Percentiles rank a stretch among this genome's conserved stretches.
phyloP scores from a whole-genome alignment of 2,797 vertebrate genomes.

The Danio aesculapii region DNA sequence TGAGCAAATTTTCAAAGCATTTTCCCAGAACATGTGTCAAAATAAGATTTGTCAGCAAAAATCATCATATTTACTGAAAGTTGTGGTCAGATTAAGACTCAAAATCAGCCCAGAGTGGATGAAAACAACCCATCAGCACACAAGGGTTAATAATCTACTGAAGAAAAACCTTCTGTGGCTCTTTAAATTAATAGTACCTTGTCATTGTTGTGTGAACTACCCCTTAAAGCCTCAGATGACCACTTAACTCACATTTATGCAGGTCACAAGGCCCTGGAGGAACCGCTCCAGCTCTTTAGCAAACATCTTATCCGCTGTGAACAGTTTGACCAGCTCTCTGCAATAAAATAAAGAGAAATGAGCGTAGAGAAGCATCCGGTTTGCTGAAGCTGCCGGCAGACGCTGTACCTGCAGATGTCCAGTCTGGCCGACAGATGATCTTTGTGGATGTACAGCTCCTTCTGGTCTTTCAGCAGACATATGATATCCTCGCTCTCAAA shows the following conservation, averaged over 20 bases:
- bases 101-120: no score
- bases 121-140: no score
- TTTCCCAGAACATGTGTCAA: no score
- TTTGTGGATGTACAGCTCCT: slow-evolving; percentile 82
- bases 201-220: no score
- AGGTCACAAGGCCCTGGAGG: slow-evolving; percentile 71
- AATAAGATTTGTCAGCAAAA: no score
- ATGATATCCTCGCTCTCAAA: slow-evolving; percentile 75
- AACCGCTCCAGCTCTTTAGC: slow-evolving; percentile 77
- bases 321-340: slow-evolving; percentile 83
- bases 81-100: no score
- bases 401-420: slow-evolving; percentile 80
- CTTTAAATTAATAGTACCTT: no score
- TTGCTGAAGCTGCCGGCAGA: neutral
- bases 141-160: no score
- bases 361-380: neutral
- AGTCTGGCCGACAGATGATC: slow-evolving; percentile 73
- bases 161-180: no score
- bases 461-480: slow-evolving; percentile 79
- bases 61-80: no score
- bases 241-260: slow-evolving; percentile 70
- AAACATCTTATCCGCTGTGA: slow-evolving; percentile 73
- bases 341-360: slow-evolving; percentile 55
- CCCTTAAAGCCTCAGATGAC: no score
- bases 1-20: no score